Evolutionary conservation across 2,888 invertebrate species (phyloP), one percentile per base, ranked within the genome.

Genomic region (Cerastis rubricosa): DNA sequence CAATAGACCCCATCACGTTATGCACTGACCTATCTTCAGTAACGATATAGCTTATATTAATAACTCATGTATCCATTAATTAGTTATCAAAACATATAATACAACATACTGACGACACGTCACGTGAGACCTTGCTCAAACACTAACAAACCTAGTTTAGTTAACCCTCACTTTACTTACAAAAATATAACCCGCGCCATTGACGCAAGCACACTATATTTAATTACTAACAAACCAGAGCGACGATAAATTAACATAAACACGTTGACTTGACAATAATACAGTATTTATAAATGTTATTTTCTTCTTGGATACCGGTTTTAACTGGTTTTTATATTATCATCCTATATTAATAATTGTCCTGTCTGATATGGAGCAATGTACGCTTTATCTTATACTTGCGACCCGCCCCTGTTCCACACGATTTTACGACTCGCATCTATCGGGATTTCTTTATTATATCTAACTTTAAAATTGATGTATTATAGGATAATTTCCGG

Each of bases 211-310:
- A 40, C 67, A 70, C 70, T 63, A 66, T 70, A 84, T 71, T 72
- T 69, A 71, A 83, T 69, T 74, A 74, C 76, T 71, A 84, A 83
- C 85, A 84, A 76, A 74, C 49, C 54, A 68, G 76, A 81, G 51
- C 66, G 17, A 59, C 54, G 69, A 75, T 74, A 75, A 66, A 70
- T 76, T 76, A 57, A 57, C 63, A 77, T 67, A 82, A 84, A 87
- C 83, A 87, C 45, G 61, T 35, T n/a, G 65, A 81, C 76, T 78
- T 78, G 84, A 85, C 81, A 76, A 79, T 85, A 77, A 79, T 79
- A 78, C 35, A 59, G 57, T 61, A 71, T 76, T 66, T 74, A 73
- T 74, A 63, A 76, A 77, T 74, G 71, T 76, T 74, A 71, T 73
- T 77, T 73, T 80, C 71, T 76, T 85, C 73, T 85, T 43, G 14